Evolutionary conservation across 2,797 vertebrate genomes (phyloP), one percentile per base, ranked within the genome.

Genomic region (Arremon aurantiirostris): DNA sequence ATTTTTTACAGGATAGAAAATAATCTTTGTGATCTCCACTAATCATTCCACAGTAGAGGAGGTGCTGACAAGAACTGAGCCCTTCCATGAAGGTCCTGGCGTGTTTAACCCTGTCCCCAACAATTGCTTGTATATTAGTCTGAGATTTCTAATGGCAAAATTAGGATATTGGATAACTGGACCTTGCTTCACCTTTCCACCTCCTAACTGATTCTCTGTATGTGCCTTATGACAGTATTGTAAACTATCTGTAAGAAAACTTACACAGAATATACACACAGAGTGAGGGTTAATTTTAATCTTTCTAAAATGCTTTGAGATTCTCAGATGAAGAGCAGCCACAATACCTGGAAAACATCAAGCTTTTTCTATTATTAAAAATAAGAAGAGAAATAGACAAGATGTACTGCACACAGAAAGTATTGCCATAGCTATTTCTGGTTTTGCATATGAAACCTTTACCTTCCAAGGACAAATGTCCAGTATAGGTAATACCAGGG

Each of bases 261-360:
- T 82, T 79, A 56, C 4, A 15, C 42, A 59, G 24, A 65, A 63
- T 78, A 88, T 50, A 81, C 27, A 68, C 65, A 61, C 5, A 82
- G 34, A 72, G 7, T 56, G 34, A 93, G 65, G 53, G 55, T 87
- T 94, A 91, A 96, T 91, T 91, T 93, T 91, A 89, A 86, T 88
- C 69, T 93, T 88, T 83, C 55, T 79, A 66, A 92, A 95, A 93
- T 76, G 30, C 59, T 90, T 89, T 93, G 47, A 49, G 57, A 76
- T 86, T 75, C 66, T 69, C 30, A 91, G 91, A 93, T 61, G 55
- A 93, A 93, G 53, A 96, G 16, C 82, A 94, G 88, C 44, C 34
- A 47, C 55, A 49, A 71, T 77, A 77, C 35, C 87, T 94, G 94
- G 80, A 94, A 86, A 88, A 78, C 75, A 88, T 90, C 89, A 96